Evolutionary conservation across 2,113 vertebrate species (phyloP).

Genomic region (Vimba vimba): DNA sequence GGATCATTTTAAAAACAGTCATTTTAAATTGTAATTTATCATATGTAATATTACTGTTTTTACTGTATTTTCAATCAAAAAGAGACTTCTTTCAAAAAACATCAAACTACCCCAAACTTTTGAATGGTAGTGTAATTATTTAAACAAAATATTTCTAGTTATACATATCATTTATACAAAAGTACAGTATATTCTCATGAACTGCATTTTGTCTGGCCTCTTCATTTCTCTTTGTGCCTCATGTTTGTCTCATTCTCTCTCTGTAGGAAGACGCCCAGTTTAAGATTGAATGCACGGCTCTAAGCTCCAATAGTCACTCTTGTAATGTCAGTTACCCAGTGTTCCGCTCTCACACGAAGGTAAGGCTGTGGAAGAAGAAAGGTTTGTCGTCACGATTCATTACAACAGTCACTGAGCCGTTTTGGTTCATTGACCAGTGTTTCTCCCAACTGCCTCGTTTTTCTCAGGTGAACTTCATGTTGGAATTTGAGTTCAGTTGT

Average conservation of each 20-base stretch:
- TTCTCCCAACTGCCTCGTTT: slow-evolving; percentile 16
- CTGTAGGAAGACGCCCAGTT: slow-evolving; percentile 77
- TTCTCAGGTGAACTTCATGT: slow-evolving; percentile 84
- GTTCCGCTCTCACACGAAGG: slow-evolving; percentile 86
- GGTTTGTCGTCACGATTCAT: background rate
- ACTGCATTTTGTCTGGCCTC: background rate
- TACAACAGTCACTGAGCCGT: background rate
- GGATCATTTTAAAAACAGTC: too few relatives aligned
- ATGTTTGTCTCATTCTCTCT: background rate
- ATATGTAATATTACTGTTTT: background rate
- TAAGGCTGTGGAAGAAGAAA: slow-evolving; percentile 53
- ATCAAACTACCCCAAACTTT: background rate
- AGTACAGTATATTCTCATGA: background rate
- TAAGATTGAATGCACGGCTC: slow-evolving; percentile 85
- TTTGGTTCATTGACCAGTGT: background rate
- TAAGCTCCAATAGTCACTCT: slow-evolving; percentile 73
- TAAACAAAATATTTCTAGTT: background rate
- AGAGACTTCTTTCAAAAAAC: background rate
- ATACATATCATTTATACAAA: background rate
- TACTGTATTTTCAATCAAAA: background rate
- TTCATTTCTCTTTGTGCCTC: background rate
- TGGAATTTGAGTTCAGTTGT: slow-evolving; percentile 95
- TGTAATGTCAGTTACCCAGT: slow-evolving; percentile 90
- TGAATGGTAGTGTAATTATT: background rate
- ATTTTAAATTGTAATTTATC: background rate